These are phyloP conservation scores for Chaenogobius annularis DNA, from an alignment of 2,113 vertebrate genomes.

Conservation along the genomic window DNA sequence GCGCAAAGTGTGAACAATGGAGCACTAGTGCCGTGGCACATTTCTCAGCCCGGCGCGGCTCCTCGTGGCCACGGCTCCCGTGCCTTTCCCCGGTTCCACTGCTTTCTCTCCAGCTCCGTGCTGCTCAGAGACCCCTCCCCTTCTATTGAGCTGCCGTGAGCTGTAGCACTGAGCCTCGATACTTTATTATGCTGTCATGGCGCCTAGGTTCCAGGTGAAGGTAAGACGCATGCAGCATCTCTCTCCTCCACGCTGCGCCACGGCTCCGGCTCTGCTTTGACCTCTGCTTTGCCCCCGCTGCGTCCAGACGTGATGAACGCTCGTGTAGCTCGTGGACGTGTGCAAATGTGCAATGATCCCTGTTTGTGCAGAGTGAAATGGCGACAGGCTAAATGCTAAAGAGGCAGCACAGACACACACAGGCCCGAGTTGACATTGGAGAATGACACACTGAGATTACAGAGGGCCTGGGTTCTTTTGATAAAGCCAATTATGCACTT, in stretches of 20 bases:
- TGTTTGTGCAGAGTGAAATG: conserved; percentile 2
- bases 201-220: conserved; percentile 80
- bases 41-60: not conserved
- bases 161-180: conserved; percentile 22
- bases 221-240: conserved; percentile 59
- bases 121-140: conserved; percentile 51
- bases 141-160: not conserved
- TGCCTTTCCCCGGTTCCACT: not conserved
- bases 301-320: conserved; percentile 7
- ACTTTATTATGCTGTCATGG: conserved; percentile 69
- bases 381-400: conserved; percentile 13
- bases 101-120: not conserved
- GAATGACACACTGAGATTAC: conserved; percentile 60
- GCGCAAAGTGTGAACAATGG: conserved; percentile 9
- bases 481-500: conserved; percentile 18
- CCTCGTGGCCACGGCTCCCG: not conserved
- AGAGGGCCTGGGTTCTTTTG: conserved; percentile 23
- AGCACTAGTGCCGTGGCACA: not conserved
- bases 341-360: not conserved
- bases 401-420: conserved; percentile 31
- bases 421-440: conserved; percentile 71
- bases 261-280: not conserved
- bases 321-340: not conserved
- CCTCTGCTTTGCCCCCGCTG: conserved; percentile 5
- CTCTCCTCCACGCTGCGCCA: not conserved